phyloP scores from a whole-genome alignment of 2,797 vertebrate species.

The Menidia menidia region DNA sequence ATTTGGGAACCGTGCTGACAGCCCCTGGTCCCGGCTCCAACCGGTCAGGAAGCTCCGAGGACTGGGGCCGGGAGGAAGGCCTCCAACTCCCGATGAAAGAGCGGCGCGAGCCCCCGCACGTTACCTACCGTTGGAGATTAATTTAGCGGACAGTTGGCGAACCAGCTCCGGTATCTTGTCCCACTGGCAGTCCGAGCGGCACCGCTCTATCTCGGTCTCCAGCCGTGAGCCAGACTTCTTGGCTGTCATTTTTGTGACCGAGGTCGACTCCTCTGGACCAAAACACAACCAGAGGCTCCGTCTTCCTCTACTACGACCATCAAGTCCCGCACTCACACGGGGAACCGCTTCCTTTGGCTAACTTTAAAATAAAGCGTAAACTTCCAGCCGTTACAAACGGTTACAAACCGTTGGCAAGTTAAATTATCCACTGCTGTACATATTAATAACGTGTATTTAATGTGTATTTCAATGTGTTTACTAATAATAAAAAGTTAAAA shows the following conservation, averaged over 20 bases:
- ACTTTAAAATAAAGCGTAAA: conserved; percentile 39
- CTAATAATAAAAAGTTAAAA: too few relatives aligned
- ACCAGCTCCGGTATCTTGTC: conserved; percentile 93
- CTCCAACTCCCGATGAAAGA: conserved; percentile 48
- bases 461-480: too few relatives aligned
- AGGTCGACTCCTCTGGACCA: conserved; percentile 49
- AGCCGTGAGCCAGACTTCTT: conserved; percentile 94
- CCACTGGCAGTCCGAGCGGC: conserved; percentile 93
- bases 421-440: too few relatives aligned
- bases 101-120: not conserved
- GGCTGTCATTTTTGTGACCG: conserved; percentile 87
- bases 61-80: conserved; percentile 47
- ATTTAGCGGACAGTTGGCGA: conserved; percentile 92
- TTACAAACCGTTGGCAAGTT: too few relatives aligned
- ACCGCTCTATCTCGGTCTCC: conserved; percentile 94
- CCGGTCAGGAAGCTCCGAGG: conserved; percentile 72
- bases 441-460: too few relatives aligned
- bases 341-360: not conserved
- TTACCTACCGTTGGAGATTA: conserved; percentile 91
- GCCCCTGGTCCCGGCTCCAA: conserved; percentile 2
- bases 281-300: conserved; percentile 47
- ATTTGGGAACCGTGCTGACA: not conserved
- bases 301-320: not conserved
- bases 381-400: too few relatives aligned
- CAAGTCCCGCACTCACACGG: not conserved